Conservation (phyloP, 2,888 invertebrate genomes). For the Opisthograptis luteolata region DNA sequence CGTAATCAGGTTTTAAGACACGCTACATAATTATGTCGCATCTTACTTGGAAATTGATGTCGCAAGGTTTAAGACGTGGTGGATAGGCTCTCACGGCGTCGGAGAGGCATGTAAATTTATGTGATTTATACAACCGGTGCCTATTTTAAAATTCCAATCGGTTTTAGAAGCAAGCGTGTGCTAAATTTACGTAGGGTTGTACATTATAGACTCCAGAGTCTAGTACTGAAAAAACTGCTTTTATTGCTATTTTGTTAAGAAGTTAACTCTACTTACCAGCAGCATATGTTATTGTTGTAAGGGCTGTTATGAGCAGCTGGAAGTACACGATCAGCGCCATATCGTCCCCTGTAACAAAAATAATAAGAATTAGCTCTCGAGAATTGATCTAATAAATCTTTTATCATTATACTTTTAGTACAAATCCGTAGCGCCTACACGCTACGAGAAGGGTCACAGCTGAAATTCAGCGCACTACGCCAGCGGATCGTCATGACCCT, state of each 20-base stretch:
- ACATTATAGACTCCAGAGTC: not conserved
- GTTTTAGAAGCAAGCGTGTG: slow-evolving; percentile 28
- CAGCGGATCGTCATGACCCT: too few species aligned
- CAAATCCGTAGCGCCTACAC: not conserved
- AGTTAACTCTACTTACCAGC: slow-evolving; percentile 28
- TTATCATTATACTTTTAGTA: not conserved
- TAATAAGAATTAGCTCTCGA: slow-evolving; percentile 2
- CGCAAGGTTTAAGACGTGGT: slow-evolving; percentile 17
- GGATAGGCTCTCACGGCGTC: slow-evolving; percentile 29
- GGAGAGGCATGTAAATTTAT: slow-evolving; percentile 23
- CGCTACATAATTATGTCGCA: slow-evolving; percentile 37
- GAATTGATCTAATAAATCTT: too few species aligned
- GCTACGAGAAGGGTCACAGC: too few species aligned
- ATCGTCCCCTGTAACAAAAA: slow-evolving; percentile 29
- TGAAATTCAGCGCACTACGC: too few species aligned
- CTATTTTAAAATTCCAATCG: slow-evolving; percentile 35
- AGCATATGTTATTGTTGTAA: slow-evolving; percentile 29
- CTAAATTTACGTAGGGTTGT: slow-evolving; percentile 20
- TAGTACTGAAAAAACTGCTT: not conserved
- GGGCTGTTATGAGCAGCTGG: slow-evolving; percentile 27
- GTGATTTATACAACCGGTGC: slow-evolving; percentile 34
- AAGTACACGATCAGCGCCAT: slow-evolving; percentile 30
- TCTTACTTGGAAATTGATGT: slow-evolving; percentile 31
- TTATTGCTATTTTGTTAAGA: not conserved
- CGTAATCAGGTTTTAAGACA: slow-evolving; percentile 48